Evolutionary conservation across 2,888 invertebrate genomes (phyloP).

Genomic region (Dorcus hopei): DNA sequence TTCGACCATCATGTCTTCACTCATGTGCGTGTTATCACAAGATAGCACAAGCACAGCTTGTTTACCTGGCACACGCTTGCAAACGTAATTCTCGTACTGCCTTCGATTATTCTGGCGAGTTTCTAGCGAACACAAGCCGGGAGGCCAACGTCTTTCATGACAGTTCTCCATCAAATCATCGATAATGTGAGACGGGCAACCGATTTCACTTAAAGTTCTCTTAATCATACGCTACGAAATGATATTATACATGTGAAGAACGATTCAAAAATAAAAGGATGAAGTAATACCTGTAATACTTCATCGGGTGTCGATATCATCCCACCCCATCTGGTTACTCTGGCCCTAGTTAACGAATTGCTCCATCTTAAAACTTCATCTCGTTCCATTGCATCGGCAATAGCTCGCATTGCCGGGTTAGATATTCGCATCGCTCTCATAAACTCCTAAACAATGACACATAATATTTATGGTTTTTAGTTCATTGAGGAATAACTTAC

Average conservation of each 20-base stretch:
- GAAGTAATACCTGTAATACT: slow-evolving; percentile 69
- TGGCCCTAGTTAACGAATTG: slow-evolving; percentile 72
- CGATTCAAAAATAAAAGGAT: slow-evolving; percentile 5
- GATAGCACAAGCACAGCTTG: slow-evolving; percentile 93
- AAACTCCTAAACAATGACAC: slow-evolving; percentile 64
- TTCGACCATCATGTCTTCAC: slow-evolving; percentile 93
- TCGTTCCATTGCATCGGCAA: slow-evolving; percentile 91
- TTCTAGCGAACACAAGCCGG: slow-evolving; percentile 87
- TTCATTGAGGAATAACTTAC: slow-evolving; percentile 47
- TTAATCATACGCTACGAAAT: slow-evolving; percentile 83
- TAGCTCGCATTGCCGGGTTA: slow-evolving; percentile 87
- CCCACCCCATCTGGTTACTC: slow-evolving; percentile 96
- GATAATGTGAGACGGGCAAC: slow-evolving; percentile 89
- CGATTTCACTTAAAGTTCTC: slow-evolving; percentile 86
- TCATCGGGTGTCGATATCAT: slow-evolving; percentile 98
- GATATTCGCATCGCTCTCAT: slow-evolving; percentile 91
- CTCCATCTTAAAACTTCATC: slow-evolving; percentile 92
- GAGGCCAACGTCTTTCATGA: slow-evolving; percentile 94
- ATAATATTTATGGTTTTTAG: slow-evolving; percentile 59
- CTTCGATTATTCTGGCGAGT: slow-evolving; percentile 91
- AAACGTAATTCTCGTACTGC: slow-evolving; percentile 91
- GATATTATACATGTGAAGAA: slow-evolving; percentile 1
- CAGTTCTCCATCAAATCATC: slow-evolving; percentile 97
- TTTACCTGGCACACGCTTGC: slow-evolving; percentile 91
- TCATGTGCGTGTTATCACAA: slow-evolving; percentile 93